Base-by-base conservation (phyloP, 2,113 vertebrate genomes). In the Neogobius melanostomus region DNA sequence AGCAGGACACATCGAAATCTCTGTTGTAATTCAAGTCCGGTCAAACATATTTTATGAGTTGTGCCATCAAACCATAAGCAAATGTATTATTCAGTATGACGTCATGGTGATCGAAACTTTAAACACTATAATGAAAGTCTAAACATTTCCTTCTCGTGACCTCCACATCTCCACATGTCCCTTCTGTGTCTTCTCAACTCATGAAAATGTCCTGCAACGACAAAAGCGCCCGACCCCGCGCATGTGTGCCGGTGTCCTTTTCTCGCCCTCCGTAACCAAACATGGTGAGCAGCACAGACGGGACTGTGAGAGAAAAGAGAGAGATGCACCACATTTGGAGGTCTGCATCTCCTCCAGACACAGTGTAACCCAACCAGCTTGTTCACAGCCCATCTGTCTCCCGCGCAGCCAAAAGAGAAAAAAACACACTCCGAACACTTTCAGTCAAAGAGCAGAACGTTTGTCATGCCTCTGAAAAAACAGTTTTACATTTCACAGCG, bases 221-320 rank as follows among this genome's bases (percentile, higher is more conserved):
- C 69, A 0, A 8, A 80, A 53, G 21, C 74, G 3, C 4, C 28
- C 28, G 28, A 36, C 28, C 28, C 28, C 3, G 28, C 28, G 28
- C 1, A 48, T 68, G 67, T 51, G 68, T 67, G 68, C 47, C 59
- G 54, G 7, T 64, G 50, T 79, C 82, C 73, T 70, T 79, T 1
- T 68, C 64, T 82, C 85, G 80, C 80, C 87, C 82, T 83, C 84
- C 79, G 77, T 83, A 66, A 74, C 89, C 89, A 87, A 90, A 90
- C 87, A 88, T 89, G 89, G 89, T 83, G 82, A 88, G 87, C 77
- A 83, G 71, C 71, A 45, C 45, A 64, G 73, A 53, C 6, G 8
- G 21, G 52, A 4, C 10, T 6, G 49, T 10, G 52, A 54, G 52
- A 54, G 16, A 16, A 3, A 17, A 8, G 49, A 51, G 49, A 51